Base-by-base conservation (phyloP, 2,113 vertebrate species). In the Aptenodytes forsteri region DNA sequence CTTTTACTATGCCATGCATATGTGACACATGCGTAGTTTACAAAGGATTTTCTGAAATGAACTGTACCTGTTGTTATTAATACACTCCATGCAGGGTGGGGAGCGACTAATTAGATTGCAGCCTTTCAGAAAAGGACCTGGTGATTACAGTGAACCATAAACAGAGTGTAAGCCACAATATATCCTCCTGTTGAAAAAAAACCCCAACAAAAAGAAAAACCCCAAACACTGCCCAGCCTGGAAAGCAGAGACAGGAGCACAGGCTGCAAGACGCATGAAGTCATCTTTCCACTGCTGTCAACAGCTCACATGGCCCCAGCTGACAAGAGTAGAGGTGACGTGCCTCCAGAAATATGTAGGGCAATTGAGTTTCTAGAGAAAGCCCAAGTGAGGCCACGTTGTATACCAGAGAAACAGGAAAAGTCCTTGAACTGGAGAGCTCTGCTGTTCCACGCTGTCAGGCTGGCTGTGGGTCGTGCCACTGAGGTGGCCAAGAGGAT, bases 221-320 rank as follows among this genome's bases (percentile, higher is more conserved):
- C 11, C 42, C n/a, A 49, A 90, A 77, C 3, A 3, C 59, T 4
- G 17, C 72, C 89, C 80, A 93, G 78, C 58, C 90, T 91, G 84
- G 92, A 95, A 97, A 91, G 87, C 87, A 91, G 78, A 95, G 78
- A 65, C 5, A 42, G 34, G 40, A 95, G 84, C 56, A 65, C 30
- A 62, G 82, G 73, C 90, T 90, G 75, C 78, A 93, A 94, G 78
- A 91, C 0, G 3, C 75, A 83, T 94, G 71, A 97, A 97, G 83
- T 96, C 87, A 95, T 93, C 93, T 91, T 93, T 94, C 87, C 87
- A 88, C 58, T 90, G 84, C 78, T 96, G 87, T 96, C 93, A 97
- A 97, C 92, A 91, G 82, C 66, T 61, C 16, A 4, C 32, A 1
- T 12, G 71, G 92, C 87, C 87, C 55, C 90, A 92, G 93, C 87